These are phyloP conservation scores for Phyto melanocephala DNA, from an alignment of 2,888 invertebrate species.

Conservation along the genomic window DNA sequence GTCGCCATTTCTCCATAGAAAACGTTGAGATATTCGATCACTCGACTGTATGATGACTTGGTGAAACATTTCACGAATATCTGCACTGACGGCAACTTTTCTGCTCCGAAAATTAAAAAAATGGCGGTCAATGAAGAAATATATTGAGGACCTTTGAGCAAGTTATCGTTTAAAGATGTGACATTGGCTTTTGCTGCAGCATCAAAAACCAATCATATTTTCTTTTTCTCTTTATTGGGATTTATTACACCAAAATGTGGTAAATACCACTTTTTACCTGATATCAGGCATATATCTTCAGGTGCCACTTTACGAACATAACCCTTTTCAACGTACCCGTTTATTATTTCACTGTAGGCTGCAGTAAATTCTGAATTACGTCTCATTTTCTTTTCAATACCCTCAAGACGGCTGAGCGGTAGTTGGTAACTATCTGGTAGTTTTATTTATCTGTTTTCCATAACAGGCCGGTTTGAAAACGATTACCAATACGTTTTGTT, in stretches of 20 bases:
- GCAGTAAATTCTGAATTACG: constrained; percentile 11
- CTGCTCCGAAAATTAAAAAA: not conserved
- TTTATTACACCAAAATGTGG: constrained; percentile 70
- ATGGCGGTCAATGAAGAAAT: constrained; percentile 62
- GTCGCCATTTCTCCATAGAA: constrained; percentile 49
- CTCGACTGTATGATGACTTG: constrained; percentile 66
- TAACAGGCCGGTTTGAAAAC: constrained; percentile 12
- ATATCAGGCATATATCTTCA: not conserved
- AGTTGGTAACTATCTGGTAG: constrained; percentile 28
- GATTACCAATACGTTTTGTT: constrained; percentile 23
- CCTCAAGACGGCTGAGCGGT: constrained; percentile 1
- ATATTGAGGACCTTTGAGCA: constrained; percentile 70
- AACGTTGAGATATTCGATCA: constrained; percentile 45
- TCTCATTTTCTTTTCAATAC: constrained; percentile 30
- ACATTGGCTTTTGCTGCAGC: constrained; percentile 70
- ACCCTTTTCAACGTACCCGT: not conserved
- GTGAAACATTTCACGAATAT: constrained; percentile 49
- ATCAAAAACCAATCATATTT: constrained; percentile 70
- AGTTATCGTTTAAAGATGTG: constrained; percentile 56
- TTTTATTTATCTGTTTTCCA: constrained; percentile 4
- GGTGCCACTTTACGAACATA: constrained; percentile 28
- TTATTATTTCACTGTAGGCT: constrained; percentile 19
- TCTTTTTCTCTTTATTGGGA: constrained; percentile 68
- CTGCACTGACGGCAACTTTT: not conserved
- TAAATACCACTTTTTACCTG: constrained; percentile 67